Evolutionary conservation across 2,888 invertebrate species (phyloP).

Genomic region (Apodemia duryi): DNA sequence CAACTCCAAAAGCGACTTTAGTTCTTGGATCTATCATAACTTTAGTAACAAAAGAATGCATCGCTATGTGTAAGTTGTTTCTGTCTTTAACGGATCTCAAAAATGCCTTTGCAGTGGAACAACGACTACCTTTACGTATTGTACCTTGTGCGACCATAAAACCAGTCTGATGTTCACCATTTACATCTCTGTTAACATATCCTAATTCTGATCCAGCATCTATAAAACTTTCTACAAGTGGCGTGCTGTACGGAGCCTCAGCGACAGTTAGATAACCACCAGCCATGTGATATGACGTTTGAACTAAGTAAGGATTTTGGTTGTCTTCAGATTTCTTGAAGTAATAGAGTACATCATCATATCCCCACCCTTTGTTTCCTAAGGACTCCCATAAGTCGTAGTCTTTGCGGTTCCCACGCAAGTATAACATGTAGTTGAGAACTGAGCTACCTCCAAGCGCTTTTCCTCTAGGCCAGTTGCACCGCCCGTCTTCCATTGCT

Average conservation of each 20-base stretch:
- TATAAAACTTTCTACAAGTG: constrained; percentile 88
- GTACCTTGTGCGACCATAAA: constrained; percentile 95
- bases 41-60: constrained; percentile 88
- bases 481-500: constrained; percentile 91
- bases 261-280: constrained; percentile 91
- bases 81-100: constrained; percentile 88
- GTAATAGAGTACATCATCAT: constrained; percentile 87
- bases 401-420: constrained; percentile 92
- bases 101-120: constrained; percentile 94
- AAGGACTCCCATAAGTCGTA: constrained; percentile 93
- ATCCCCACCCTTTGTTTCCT: constrained; percentile 94
- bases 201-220: constrained; percentile 91
- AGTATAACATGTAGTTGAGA: constrained; percentile 94
- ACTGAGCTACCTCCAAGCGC: constrained; percentile 94
- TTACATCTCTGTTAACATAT: constrained; percentile 91
- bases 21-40: constrained; percentile 85
- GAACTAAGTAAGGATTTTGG: constrained; percentile 88
- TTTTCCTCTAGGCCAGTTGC: constrained; percentile 96
- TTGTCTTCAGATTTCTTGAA: constrained; percentile 96
- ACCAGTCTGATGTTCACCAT: constrained; percentile 91
- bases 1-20: constrained; percentile 89
- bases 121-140: constrained; percentile 87
- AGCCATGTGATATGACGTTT: constrained; percentile 87
- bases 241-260: constrained; percentile 93
- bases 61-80: constrained; percentile 90